phyloP scores from a whole-genome alignment of 1,140 invertebrate species.

The Subanguina moxae region DNA sequence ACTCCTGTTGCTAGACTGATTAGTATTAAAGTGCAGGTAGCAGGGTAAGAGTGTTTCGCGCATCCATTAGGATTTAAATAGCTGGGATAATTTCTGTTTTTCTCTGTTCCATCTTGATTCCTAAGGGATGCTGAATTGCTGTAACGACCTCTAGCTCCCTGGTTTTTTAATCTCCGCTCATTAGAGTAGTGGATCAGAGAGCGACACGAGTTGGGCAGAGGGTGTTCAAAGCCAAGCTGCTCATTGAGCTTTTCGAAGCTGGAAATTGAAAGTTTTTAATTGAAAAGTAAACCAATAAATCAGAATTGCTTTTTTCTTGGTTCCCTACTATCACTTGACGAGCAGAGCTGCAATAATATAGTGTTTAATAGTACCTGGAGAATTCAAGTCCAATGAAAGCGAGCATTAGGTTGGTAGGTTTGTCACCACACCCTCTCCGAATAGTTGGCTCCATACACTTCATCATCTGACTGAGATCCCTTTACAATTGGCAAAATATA shows the following conservation, averaged over 20 bases:
- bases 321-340: too few species aligned
- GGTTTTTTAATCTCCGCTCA: neutral
- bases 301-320: too few species aligned
- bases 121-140: too few species aligned
- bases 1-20: too few species aligned
- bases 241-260: slow-evolving; percentile 27
- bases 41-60: too few species aligned
- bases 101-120: too few species aligned
- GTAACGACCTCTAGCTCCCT: neutral
- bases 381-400: slow-evolving; percentile 34
- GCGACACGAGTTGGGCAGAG: slow-evolving; percentile 24
- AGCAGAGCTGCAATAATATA: too few species aligned
- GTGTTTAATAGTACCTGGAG: slow-evolving; percentile 23
- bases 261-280: neutral
- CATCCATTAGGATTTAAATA: too few species aligned
- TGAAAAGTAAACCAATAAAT: too few species aligned
- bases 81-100: too few species aligned
- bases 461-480: slow-evolving; percentile 19
- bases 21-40: too few species aligned
- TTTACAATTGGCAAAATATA: neutral
- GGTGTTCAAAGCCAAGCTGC: slow-evolving; percentile 25
- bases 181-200: slow-evolving; percentile 24
- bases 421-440: slow-evolving; percentile 20
- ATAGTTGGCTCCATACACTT: slow-evolving; percentile 27
- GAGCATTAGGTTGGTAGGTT: slow-evolving; percentile 22